These are phyloP conservation scores for Peromyscus nudipes DNA, from an alignment of 2,797 vertebrate genomes.

Conservation along the genomic window DNA sequence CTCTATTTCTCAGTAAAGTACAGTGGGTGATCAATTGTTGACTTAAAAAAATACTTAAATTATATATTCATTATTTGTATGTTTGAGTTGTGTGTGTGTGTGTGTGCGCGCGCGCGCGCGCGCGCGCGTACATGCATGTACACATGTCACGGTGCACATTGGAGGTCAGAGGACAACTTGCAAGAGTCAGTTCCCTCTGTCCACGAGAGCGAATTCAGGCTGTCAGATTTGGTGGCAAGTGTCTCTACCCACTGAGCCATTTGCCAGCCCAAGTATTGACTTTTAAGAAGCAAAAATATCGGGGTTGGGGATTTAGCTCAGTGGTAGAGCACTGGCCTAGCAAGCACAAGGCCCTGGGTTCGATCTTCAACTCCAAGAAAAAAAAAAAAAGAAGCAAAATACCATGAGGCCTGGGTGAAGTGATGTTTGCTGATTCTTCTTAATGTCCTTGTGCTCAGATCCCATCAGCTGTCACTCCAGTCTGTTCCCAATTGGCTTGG, in stretches of 20 bases:
- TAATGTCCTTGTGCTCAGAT: not conserved
- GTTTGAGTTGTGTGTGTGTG: not conserved
- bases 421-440: conserved; percentile 9
- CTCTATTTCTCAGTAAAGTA: not conserved
- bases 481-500: not conserved
- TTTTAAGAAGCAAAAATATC: too few relatives aligned
- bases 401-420: not conserved
- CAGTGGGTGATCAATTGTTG: not conserved
- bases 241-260: not conserved
- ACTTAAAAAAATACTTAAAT: not conserved
- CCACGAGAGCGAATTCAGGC: not conserved
- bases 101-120: too few relatives aligned
- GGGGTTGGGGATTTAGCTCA: too few relatives aligned
- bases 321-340: too few relatives aligned
- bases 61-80: not conserved
- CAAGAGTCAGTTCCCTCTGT: not conserved
- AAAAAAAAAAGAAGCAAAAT: too few relatives aligned
- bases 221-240: not conserved
- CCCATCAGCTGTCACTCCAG: not conserved
- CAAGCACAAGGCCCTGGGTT: too few relatives aligned
- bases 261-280: not conserved
- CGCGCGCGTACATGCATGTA: too few relatives aligned
- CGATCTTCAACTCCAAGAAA: too few relatives aligned
- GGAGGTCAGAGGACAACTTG: not conserved
- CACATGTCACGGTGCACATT: not conserved